Conservation (phyloP, 2,888 invertebrate species). For the Conistra vaccinii region DNA sequence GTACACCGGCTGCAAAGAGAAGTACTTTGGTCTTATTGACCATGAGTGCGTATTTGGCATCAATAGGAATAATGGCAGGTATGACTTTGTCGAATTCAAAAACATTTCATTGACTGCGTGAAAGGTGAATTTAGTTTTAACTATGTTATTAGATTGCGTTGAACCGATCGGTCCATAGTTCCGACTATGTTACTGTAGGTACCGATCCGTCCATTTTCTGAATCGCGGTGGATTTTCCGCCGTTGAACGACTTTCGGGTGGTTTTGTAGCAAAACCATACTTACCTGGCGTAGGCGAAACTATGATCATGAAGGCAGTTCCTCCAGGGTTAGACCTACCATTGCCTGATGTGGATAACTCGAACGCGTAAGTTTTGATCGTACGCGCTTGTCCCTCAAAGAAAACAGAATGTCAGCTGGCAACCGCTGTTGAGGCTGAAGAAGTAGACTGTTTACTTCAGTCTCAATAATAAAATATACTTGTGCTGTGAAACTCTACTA, state of each 20-base stretch:
- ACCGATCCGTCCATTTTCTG: too few species aligned
- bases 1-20: slow-evolving; percentile 76
- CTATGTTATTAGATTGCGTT: too few species aligned
- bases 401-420: neutral
- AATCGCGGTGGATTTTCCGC: too few species aligned
- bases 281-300: neutral
- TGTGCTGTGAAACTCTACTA: neutral
- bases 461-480: too few species aligned
- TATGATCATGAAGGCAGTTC: neutral
- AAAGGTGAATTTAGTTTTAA: too few species aligned
- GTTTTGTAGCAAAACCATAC: neutral
- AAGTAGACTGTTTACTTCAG: neutral
- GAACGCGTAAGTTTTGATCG: neutral
- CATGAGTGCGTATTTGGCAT: slow-evolving; percentile 74
- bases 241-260: too few species aligned
- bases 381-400: neutral
- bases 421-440: neutral
- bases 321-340: neutral
- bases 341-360: neutral
- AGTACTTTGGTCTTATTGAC: slow-evolving; percentile 76
- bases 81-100: slow-evolving; percentile 4
- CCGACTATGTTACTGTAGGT: too few species aligned
- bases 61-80: slow-evolving; percentile 83
- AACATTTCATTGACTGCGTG: too few species aligned
- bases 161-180: too few species aligned